phyloP scores from a whole-genome alignment of 2,797 vertebrate species.

The Thunnus albacares region DNA sequence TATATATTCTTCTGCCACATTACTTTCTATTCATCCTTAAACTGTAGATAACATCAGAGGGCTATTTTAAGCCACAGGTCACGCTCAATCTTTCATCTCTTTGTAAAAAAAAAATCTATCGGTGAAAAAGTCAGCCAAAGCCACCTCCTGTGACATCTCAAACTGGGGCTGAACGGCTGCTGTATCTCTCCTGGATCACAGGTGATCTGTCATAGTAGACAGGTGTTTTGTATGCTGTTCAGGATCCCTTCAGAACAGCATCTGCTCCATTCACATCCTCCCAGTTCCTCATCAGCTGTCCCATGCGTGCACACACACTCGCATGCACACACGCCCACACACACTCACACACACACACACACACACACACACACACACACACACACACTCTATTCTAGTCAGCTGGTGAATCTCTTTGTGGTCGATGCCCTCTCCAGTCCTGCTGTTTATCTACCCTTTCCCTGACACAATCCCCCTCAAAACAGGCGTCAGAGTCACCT shows the following conservation, averaged over 20 bases:
- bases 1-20: constrained; percentile 20
- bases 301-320: background rate
- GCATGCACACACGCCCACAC: constrained; percentile 6
- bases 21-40: constrained; percentile 46
- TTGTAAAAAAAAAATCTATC: constrained; percentile 60
- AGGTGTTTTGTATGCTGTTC: constrained; percentile 82
- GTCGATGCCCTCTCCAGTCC: constrained; percentile 50
- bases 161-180: constrained; percentile 66
- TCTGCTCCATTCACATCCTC: constrained; percentile 68
- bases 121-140: constrained; percentile 59
- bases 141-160: constrained; percentile 75
- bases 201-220: constrained; percentile 84
- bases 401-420: constrained; percentile 55
- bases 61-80: constrained; percentile 64
- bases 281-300: constrained; percentile 33
- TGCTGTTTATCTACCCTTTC: constrained; percentile 67
- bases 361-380: background rate
- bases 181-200: constrained; percentile 73
- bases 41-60: constrained; percentile 48
- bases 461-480: constrained; percentile 54
- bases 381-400: constrained; percentile 31
- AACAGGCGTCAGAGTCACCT: constrained; percentile 48
- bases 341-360: background rate
- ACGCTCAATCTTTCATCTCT: constrained; percentile 71
- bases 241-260: constrained; percentile 70